These are phyloP conservation scores for Lasioglossum vierecki DNA, from an alignment of 2,888 invertebrate genomes.

Conservation along the genomic window DNA sequence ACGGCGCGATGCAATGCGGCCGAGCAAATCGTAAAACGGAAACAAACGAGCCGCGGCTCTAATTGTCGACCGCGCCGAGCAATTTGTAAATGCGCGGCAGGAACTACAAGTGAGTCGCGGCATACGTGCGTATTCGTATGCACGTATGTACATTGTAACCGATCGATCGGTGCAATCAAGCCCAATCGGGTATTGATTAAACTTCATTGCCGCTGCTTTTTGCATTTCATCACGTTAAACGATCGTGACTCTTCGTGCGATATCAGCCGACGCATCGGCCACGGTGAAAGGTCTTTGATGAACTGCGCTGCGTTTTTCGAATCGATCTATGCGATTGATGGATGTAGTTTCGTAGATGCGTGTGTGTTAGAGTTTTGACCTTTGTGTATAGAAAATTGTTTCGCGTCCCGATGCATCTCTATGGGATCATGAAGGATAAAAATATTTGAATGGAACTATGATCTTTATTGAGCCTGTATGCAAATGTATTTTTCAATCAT, in stretches of 20 bases:
- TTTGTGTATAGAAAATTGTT: background rate
- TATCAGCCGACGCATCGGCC: background rate
- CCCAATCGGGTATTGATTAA: constrained; percentile 36
- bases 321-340: background rate
- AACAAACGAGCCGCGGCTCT: constrained; percentile 36
- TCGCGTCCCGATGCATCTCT: background rate
- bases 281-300: background rate
- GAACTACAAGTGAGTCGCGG: constrained; percentile 14
- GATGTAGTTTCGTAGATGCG: background rate
- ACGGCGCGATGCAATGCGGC: background rate
- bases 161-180: constrained; percentile 34
- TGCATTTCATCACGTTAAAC: constrained; percentile 21
- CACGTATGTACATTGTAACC: constrained; percentile 13
- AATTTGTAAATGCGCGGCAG: constrained; percentile 41
- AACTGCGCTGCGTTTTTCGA: background rate
- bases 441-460: background rate
- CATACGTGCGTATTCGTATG: background rate
- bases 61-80: constrained; percentile 37
- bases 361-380: background rate
- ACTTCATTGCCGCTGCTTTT: constrained; percentile 39
- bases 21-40: constrained; percentile 37
- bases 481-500: background rate
- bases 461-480: background rate
- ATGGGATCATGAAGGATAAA: background rate
- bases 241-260: background rate